Base-by-base conservation (phyloP, 37 sponge, comb jelly and placozoan genomes). In the Bolinopsis microptera region DNA sequence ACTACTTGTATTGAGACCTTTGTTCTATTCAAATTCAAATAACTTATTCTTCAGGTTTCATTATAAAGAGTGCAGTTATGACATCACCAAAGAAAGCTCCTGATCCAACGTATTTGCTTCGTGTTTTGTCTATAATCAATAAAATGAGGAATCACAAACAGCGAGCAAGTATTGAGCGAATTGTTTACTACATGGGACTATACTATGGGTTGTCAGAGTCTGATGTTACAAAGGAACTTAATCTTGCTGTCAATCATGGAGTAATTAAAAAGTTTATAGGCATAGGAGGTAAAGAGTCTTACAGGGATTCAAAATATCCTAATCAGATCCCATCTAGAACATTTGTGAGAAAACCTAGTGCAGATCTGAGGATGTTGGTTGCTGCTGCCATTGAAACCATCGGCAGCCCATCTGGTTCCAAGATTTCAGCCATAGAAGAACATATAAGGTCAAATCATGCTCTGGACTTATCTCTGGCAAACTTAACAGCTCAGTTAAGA, bases 391-490 rank as follows among this genome's bases (percentile, higher is more conserved):
- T 86, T n/a, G 90, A 86, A 23, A 41, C 26, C 2, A 41, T 86
- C 18, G 61, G 30, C 2, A 86, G 61, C 61, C 41, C 26, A 26
- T 9, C 22, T 41, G 90, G 90, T 28, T 86, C 90, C 5, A 86
- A 86, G 28, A 86, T 86, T 41, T 25, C 22, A 24, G 41, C 40
- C 13, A 41, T 86, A 39, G 90, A 86, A 41, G 35, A 86, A 30
- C 90, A 86, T 86, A 86, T 86, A 9, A 86, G 90, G 26, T 36
- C 90, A 38, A 86, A 35, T 39, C 90, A 86, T 86, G 90, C 90
- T 21, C 61, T 86, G 18, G 90, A 86, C 39, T 26, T 86, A 18
- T 86, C 90, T 26, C 41, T 35, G 2, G 90, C 90, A 33, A 38
- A 86, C 35, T n/a, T 86, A 26, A 86, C 90, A 39, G 13, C 90